These are phyloP conservation scores for Antheraea yamamai DNA, from an alignment of 2,888 invertebrate species.

Conservation along the genomic window DNA sequence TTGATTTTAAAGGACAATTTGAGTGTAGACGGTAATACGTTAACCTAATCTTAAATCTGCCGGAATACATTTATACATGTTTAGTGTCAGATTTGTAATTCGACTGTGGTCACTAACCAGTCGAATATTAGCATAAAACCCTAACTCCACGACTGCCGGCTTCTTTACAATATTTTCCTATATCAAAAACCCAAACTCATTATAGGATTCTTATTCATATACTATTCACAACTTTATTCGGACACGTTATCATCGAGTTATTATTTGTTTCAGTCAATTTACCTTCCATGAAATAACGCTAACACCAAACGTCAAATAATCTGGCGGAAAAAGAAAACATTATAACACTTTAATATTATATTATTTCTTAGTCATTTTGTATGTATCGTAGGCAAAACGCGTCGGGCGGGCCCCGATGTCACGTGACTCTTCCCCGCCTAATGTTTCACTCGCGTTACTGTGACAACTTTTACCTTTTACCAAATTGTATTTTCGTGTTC, in stretches of 20 bases:
- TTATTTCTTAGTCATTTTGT: slow-evolving; percentile 59
- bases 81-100: too few relatives aligned
- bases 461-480: slow-evolving; percentile 78
- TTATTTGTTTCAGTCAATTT: not conserved
- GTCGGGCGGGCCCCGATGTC: slow-evolving; percentile 43
- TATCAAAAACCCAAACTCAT: too few relatives aligned
- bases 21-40: too few relatives aligned
- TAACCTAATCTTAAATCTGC: too few relatives aligned
- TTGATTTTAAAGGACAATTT: not conserved
- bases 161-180: too few relatives aligned
- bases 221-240: too few relatives aligned
- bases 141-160: too few relatives aligned
- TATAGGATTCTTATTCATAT: too few relatives aligned
- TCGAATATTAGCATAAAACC: too few relatives aligned
- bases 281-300: not conserved
- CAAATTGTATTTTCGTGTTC: slow-evolving; percentile 82
- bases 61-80: too few relatives aligned
- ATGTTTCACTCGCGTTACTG: slow-evolving; percentile 77
- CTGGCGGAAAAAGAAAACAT: slow-evolving; percentile 36
- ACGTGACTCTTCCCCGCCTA: slow-evolving; percentile 61
- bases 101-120: too few relatives aligned
- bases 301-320: not conserved
- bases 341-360: slow-evolving; percentile 46
- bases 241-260: too few relatives aligned
- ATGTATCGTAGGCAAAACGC: slow-evolving; percentile 48